Percentiles rank a stretch among this genome's conserved stretches.
phyloP scores from a whole-genome alignment of 2,113 vertebrate genomes.

The Sinocyclocheilus anshuiensis region DNA sequence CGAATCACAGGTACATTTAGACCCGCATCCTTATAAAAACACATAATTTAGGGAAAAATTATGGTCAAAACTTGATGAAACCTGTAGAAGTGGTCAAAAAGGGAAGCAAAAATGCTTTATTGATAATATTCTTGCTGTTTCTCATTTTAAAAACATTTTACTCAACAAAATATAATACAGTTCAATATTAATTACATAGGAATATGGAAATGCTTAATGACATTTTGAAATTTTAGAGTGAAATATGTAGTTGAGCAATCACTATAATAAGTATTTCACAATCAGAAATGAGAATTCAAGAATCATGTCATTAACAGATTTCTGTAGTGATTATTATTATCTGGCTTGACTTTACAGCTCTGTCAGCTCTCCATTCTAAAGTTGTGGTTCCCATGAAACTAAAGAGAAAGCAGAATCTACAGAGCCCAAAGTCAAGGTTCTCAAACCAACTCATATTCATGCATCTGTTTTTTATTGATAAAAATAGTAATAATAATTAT shows the following conservation, averaged over 20 bases:
- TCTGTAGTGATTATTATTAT: constrained; percentile 1
- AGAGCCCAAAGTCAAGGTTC: constrained; percentile 80
- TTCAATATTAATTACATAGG: too few relatives aligned
- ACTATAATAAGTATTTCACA: background rate
- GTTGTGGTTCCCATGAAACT: constrained; percentile 77
- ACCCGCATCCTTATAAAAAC: background rate
- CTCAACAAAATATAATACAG: too few relatives aligned
- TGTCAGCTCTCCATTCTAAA: constrained; percentile 77
- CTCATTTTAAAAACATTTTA: too few relatives aligned
- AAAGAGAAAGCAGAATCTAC: constrained; percentile 79
- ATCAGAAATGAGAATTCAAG: background rate
- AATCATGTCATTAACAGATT: background rate
- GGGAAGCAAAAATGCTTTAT: background rate
- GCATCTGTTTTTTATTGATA: background rate
- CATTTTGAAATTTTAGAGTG: background rate
- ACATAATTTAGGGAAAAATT: background rate
- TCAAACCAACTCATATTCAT: background rate
- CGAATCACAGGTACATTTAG: constrained; percentile 75
- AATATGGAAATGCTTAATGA: background rate
- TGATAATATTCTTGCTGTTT: background rate
- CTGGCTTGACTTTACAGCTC: constrained; percentile 66
- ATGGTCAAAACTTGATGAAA: background rate
- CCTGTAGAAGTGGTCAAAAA: background rate
- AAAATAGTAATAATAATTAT: too few relatives aligned
- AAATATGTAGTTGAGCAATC: background rate